Base-by-base conservation (phyloP, 2,888 invertebrate genomes). In the Sinotaia quadrata region DNA sequence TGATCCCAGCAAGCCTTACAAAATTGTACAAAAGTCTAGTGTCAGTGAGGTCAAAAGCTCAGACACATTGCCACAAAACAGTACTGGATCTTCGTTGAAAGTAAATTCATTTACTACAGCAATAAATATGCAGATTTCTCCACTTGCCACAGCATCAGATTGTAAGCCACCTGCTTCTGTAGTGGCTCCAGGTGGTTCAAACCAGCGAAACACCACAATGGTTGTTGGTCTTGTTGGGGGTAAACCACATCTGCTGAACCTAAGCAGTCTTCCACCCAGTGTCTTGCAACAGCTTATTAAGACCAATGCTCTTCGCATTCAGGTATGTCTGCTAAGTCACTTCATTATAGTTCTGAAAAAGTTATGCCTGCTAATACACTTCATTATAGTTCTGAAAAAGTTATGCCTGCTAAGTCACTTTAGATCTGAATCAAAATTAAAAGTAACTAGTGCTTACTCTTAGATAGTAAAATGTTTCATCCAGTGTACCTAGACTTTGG, bases 251-350 rank as follows among this genome's bases (percentile, higher is more conserved):
- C 34, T 62, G 15, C 47, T 57, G 56, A 62, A 54, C 49, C 36
- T 81, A 2, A 77, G 76, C 58, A 77, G 75, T 49, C 68, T 81
- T 62, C 79, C 82, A 56, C 79, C 81, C 31, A 75, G 76, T 54
- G 77, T 85, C 29, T 60, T 82, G 27, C 82, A 84, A 67, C 81
- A 84, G 70, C 62, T 62, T 21, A 33, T 62, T 18, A n/a, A 27
- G 21, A 31, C 27, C 18, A 31, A 31, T 31, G 4, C 54, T 18
- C 54, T 54, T n/a, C 54, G 54, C n/a, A n/a, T 54, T 29, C 54
- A 54, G 54, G 54, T 54, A 54, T 8, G 47, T 18, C 2, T n/a
- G n/a, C n/a, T n/a, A n/a, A n/a, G n/a, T n/a, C n/a, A n/a, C n/a
- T n/a, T n/a, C n/a, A n/a, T n/a, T n/a, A n/a, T n/a, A n/a, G n/a